Evolutionary conservation across 2,797 vertebrate genomes (phyloP), one percentile per base, ranked within the genome.

Genomic region (Toxotes lorentzi): DNA sequence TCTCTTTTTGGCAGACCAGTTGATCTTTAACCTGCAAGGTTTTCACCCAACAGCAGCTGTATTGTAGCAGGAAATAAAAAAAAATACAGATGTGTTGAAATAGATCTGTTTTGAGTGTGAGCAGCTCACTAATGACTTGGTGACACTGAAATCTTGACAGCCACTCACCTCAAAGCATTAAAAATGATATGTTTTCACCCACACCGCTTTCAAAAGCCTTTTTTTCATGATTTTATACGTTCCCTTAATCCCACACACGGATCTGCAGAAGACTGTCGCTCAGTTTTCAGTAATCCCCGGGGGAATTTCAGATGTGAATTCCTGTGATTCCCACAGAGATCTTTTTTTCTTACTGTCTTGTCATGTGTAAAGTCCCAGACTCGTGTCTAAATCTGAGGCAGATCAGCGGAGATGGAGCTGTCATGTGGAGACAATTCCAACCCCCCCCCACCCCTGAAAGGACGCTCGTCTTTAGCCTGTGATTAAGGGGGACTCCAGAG

Each of bases 281-380:
- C 41, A 9, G 6, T 23, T 50, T 30, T 56, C 40, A 21, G 11
- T 64, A 8, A 24, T 69, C 58, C 47, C 34, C 38, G 23, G 32
- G 51, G n/a, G 47, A 50, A 60, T 51, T 72, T 67, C 65, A 66
- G 14, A 41, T 16, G 59, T 63, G 54, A 51, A 23, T 65, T 64
- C 34, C 38, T 2, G 2, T 56, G n/a, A 54, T 81, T 70, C 62
- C 34, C 35, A 47, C 72, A 67, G 35, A 66, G 32, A 61, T 40
- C 32, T 48, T 48, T 17, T 40, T 40, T 14, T 54, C 35, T 51
- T 19, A 12, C 17, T 7, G 17, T 70, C 45, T 66, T 50, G 57
- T 83, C 70, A 70, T 79, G 71, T 84, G 78, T 81, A 65, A 85
- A 83, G 70, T 78, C 70, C 76, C 51, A 72, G 83, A 83, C 72